A percentile compares a stretch with the other conserved stretches of the same genome.
Evolutionary conservation across 2,113 vertebrate species (phyloP).

Genomic region (Coryphaenoides rupestris): DNA sequence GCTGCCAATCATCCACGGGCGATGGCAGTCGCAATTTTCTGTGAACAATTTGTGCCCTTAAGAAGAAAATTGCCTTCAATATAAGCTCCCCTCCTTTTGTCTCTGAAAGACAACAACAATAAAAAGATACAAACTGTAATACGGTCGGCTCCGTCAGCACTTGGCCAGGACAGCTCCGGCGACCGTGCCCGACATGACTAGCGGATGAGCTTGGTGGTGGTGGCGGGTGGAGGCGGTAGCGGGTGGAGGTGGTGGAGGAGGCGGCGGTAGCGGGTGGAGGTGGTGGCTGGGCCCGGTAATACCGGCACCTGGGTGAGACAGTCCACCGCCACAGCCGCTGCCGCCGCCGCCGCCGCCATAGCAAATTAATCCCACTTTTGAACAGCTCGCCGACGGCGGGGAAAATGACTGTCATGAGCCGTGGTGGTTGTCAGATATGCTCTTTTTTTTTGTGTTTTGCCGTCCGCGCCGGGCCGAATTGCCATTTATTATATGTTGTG

Average conservation of each 20-base stretch:
- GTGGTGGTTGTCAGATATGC: slow-evolving; percentile 81
- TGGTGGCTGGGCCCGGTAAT: slow-evolving; percentile 77
- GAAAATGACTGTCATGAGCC: slow-evolving; percentile 85
- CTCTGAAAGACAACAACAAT: slow-evolving; percentile 76
- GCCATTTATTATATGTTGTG: slow-evolving; percentile 88
- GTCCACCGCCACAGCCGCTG: slow-evolving; percentile 51
- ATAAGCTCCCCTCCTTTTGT: slow-evolving; percentile 72
- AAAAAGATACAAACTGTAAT: slow-evolving; percentile 80
- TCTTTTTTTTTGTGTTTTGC: slow-evolving; percentile 46
- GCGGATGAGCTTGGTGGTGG: neutral
- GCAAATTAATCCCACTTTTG: slow-evolving; percentile 84
- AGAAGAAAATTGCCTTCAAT: slow-evolving; percentile 82
- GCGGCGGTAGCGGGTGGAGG: too few relatives aligned
- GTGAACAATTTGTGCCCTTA: slow-evolving; percentile 75
- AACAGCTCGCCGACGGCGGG: slow-evolving; percentile 82
- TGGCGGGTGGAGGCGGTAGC: too few relatives aligned
- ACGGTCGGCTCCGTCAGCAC: slow-evolving; percentile 74
- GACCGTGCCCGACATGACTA: slow-evolving; percentile 19
- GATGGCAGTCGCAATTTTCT: slow-evolving; percentile 70
- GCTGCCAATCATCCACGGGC: slow-evolving; percentile 71
- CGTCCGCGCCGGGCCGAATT: slow-evolving; percentile 71
- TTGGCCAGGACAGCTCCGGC: slow-evolving; percentile 67
- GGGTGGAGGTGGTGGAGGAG: too few relatives aligned
- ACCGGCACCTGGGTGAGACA: slow-evolving; percentile 81
- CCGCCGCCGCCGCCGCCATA: too few relatives aligned